A percentile compares a stretch with the other conserved stretches of the same genome.
Evolutionary conservation across 2,888 invertebrate genomes (phyloP).

Genomic region (Omphaloscelis lunosa): DNA sequence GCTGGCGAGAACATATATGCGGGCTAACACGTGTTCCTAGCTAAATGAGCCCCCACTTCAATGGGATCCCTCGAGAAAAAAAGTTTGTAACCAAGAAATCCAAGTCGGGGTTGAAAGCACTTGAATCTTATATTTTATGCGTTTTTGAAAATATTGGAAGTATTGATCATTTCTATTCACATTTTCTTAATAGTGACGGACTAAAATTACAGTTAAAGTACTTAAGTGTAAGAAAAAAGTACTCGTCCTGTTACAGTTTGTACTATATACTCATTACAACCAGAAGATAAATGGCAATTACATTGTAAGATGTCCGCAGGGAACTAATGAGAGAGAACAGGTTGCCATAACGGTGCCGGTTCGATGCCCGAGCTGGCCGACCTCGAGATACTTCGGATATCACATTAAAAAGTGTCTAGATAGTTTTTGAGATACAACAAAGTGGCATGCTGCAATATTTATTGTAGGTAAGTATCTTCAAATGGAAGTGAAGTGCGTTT

Average conservation of each 20-base stretch:
- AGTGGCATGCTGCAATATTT: constrained; percentile 12
- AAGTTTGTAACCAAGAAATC: constrained; percentile 56
- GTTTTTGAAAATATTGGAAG: neutral
- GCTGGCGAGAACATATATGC: constrained; percentile 80
- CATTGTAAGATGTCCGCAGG: constrained; percentile 61
- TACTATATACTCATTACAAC: constrained; percentile 47
- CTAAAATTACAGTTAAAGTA: constrained; percentile 21
- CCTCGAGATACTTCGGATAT: constrained; percentile 58
- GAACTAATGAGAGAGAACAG: constrained; percentile 70
- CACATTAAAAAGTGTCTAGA: constrained; percentile 58
- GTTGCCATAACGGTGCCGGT: constrained; percentile 74
- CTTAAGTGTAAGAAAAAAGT: constrained; percentile 39
- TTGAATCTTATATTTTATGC: constrained; percentile 40
- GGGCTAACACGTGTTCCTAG: constrained; percentile 86
- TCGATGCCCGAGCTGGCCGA: constrained; percentile 70
- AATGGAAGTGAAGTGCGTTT: constrained; percentile 1
- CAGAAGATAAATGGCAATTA: constrained; percentile 61
- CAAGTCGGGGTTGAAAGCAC: constrained; percentile 49
- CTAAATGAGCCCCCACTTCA: constrained; percentile 69
- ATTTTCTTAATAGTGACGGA: constrained; percentile 8
- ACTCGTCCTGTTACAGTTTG: constrained; percentile 43
- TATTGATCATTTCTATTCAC: neutral
- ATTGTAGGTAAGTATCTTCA: neutral
- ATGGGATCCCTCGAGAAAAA: constrained; percentile 73
- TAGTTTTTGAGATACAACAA: constrained; percentile 37